These are phyloP conservation scores for Lysandra coridon DNA, from an alignment of 2,888 invertebrate genomes.

Conservation along the genomic window DNA sequence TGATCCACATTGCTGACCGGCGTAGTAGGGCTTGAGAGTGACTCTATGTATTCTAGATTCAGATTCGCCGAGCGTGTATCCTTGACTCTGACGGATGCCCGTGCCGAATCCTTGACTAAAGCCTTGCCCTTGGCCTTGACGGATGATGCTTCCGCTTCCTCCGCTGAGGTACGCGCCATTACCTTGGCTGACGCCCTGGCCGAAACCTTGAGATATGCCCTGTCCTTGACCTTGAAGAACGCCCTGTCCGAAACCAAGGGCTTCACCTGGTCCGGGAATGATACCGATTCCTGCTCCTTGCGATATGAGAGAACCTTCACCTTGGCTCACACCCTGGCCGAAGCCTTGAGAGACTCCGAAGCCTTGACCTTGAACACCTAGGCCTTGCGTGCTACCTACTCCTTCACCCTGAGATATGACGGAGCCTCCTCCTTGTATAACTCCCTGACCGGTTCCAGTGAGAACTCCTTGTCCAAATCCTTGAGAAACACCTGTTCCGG, in stretches of 20 bases:
- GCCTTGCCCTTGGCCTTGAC: constrained; percentile 41
- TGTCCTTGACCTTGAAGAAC: constrained; percentile 42
- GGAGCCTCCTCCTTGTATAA: constrained; percentile 33
- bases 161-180: constrained; percentile 40
- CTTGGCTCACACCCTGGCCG: constrained; percentile 35
- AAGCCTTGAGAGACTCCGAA: constrained; percentile 35
- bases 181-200: constrained; percentile 45
- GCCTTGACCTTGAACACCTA: constrained; percentile 38
- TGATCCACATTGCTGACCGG: constrained; percentile 60
- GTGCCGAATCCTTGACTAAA: constrained; percentile 45
- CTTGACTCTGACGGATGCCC: constrained; percentile 39
- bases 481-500: constrained; percentile 27
- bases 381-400: constrained; percentile 37
- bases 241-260: constrained; percentile 46
- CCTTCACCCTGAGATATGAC: constrained; percentile 35
- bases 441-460: constrained; percentile 9
- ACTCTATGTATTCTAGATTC: constrained; percentile 56
- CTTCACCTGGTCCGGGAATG: constrained; percentile 46
- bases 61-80: constrained; percentile 44
- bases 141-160: constrained; percentile 37
- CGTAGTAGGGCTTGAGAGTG: constrained; percentile 57
- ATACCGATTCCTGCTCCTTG: constrained; percentile 40
- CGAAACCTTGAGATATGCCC: constrained; percentile 44
- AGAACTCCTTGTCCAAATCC: constrained; percentile 37
- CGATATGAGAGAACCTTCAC: constrained; percentile 36